phyloP scores from a whole-genome alignment of 2,113 vertebrate genomes.

The Burhinus bistriatus region DNA sequence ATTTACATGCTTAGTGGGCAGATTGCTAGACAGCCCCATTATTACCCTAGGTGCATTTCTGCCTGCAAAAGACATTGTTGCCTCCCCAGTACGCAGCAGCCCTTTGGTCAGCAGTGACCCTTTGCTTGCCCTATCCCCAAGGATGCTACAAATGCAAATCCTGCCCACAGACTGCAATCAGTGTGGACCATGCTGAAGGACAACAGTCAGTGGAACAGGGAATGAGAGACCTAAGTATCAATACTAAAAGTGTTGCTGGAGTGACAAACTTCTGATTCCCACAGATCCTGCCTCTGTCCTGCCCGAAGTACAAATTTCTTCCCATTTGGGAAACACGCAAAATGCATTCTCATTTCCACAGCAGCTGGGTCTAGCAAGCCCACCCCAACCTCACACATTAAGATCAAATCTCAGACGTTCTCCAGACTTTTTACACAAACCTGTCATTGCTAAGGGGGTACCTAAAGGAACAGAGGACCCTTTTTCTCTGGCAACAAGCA shows the following conservation, averaged over 20 bases:
- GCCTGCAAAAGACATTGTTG: not conserved
- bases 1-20: not conserved
- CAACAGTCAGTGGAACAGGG: accelerated
- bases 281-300: not conserved
- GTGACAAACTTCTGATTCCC: not conserved
- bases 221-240: not conserved
- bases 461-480: not conserved
- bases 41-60: not conserved
- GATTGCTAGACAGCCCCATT: not conserved
- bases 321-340: not conserved
- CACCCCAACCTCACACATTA: not conserved
- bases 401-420: not conserved
- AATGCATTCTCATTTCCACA: not conserved
- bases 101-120: not conserved
- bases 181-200: not conserved
- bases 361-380: not conserved
- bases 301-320: not conserved
- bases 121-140: not conserved
- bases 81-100: not conserved
- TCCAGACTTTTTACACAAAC: not conserved
- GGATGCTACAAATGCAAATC: not conserved
- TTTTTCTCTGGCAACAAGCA: not conserved
- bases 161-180: not conserved
- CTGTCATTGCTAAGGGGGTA: not conserved
- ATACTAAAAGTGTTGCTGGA: not conserved